Base-by-base conservation (phyloP, 1,140 invertebrate species). In the Diprion similis region DNA sequence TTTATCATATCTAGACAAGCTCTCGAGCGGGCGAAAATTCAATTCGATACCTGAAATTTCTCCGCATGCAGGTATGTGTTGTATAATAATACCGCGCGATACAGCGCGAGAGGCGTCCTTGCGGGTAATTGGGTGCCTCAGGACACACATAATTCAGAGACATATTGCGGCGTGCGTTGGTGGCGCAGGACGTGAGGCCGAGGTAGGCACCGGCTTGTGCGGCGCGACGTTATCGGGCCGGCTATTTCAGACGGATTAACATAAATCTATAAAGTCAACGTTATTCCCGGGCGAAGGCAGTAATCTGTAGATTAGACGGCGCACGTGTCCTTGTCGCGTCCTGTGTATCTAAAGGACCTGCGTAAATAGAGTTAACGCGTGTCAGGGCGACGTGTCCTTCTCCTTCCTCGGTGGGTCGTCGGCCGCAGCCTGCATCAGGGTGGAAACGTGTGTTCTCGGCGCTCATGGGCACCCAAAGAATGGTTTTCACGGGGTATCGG, bases 181-280 rank as follows among this genome's bases (percentile, higher is more conserved):
- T 37, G 24, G 24, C 24, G 24, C 24, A 37, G 24, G 24, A 37
- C 24, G 24, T 37, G 24, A 37, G 24, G 24, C 24, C 24, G 24
- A 37, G 24, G 11, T 59, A 17, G 51, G 11, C 51, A 59, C 51
- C 8, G 51, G 51, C 51, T 59, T 17, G n/a, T 59, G 51, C 51
- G 51, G n/a, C 51, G n/a, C n/a, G 11, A 13, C 51, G 51, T 17
- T 59, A 59, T 59, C 51, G n/a, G 51, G 11, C 24, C 11, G 51
- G 51, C 51, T 59, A 59, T 59, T 59, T 59, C 11, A 59, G 51
- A 15, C n/a, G 51, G 51, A 59, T 59, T 59, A 15, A 59, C 51
- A 59, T 59, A 59, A 59, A 59, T 59, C 51, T 59, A 59, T 59
- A 59, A 59, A 59, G 51, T 59, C 51, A 59, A 59, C 51, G 51